phyloP scores from a whole-genome alignment of 2,797 vertebrate genomes.

The Silurus aristotelis region DNA sequence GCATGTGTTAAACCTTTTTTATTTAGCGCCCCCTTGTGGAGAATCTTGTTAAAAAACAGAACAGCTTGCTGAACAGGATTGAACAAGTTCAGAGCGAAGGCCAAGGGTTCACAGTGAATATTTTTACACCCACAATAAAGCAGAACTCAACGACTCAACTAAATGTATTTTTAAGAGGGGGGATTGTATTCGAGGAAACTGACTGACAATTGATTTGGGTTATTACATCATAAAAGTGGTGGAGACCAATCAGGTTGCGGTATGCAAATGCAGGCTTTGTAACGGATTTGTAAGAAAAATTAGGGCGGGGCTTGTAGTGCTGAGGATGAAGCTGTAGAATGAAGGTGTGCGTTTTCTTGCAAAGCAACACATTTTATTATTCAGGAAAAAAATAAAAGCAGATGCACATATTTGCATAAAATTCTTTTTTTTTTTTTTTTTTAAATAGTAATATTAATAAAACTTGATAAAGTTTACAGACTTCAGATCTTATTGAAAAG shows the following conservation, averaged over 20 bases:
- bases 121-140: no score
- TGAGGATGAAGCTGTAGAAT: background rate
- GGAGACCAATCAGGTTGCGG: background rate
- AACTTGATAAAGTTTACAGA: background rate
- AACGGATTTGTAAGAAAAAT: background rate
- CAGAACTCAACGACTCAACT: no score
- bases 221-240: background rate
- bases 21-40: background rate
- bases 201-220: background rate
- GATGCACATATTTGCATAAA: background rate
- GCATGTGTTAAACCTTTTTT: background rate
- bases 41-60: background rate
- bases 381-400: background rate
- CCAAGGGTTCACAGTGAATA: background rate
- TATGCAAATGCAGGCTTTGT: background rate
- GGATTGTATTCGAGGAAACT: background rate
- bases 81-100: background rate
- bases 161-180: background rate
- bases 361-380: background rate
- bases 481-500: background rate
- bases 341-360: background rate
- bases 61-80: background rate
- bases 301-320: no score
- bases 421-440: background rate
- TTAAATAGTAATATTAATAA: background rate